Conservation (phyloP, 1,140 invertebrate species). For the Musca vetustissima region DNA sequence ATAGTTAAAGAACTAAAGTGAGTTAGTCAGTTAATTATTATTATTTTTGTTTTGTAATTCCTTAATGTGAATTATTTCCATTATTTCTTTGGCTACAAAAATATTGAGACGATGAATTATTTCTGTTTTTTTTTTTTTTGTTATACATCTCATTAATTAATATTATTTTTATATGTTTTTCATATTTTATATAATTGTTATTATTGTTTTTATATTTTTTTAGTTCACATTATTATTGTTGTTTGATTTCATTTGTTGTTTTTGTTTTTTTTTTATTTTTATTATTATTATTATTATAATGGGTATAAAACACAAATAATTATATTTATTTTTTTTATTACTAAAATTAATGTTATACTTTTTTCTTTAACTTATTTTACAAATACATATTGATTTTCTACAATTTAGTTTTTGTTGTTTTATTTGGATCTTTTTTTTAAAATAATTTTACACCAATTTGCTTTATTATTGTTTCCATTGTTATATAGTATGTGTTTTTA, state of each 20-base stretch:
- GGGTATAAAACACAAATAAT: background rate
- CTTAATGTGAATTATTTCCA: background rate
- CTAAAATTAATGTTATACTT: background rate
- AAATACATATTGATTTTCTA: background rate
- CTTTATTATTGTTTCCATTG: background rate
- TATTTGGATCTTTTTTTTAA: slow-evolving; percentile 4
- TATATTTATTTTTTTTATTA: background rate
- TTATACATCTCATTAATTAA: background rate
- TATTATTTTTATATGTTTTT: background rate
- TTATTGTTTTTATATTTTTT: background rate
- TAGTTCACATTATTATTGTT: slow-evolving; percentile 8
- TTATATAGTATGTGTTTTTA: slow-evolving; percentile 8
- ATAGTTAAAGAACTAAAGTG: too few relatives aligned
- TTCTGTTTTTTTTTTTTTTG: too few relatives aligned
- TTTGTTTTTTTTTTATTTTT: background rate
- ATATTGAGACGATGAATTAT: background rate
- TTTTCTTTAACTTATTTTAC: background rate
- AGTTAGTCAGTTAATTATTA: background rate
- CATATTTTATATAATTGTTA: background rate
- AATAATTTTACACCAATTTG: slow-evolving; percentile 17
- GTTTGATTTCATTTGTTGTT: background rate
- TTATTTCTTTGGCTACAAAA: background rate
- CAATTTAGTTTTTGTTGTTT: background rate
- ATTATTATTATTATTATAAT: background rate
- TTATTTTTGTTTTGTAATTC: background rate